Percentiles rank a stretch among this genome's conserved stretches.
phyloP scores from a whole-genome alignment of 2,888 invertebrate species.

The Stenodema calcarata region DNA sequence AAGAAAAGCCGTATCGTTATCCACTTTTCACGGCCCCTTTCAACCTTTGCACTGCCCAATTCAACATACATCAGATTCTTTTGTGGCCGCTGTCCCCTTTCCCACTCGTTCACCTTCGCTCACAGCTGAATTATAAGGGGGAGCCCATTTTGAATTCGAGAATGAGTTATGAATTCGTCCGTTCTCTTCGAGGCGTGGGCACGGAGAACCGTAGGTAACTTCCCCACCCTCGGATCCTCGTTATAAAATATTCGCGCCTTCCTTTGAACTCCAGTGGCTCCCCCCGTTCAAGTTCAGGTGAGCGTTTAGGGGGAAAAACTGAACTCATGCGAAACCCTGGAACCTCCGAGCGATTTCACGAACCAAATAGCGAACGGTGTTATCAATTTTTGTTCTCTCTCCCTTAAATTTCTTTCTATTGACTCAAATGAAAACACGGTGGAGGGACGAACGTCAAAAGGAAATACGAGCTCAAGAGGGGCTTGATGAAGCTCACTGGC shows the following conservation, averaged over 20 bases:
- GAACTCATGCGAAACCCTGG: neutral
- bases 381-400: neutral
- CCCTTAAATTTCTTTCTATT: neutral
- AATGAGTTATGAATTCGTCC: conserved; percentile 18
- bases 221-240: neutral
- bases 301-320: neutral
- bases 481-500: neutral
- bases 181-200: neutral
- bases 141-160: conserved; percentile 15
- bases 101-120: neutral
- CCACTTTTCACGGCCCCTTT: neutral
- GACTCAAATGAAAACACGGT: neutral
- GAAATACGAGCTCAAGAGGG: neutral
- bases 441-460: neutral
- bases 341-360: neutral
- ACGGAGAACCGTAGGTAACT: neutral
- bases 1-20: neutral
- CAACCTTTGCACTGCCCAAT: neutral
- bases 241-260: conserved; percentile 25
- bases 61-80: neutral
- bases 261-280: neutral
- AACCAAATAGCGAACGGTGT: neutral
- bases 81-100: neutral
- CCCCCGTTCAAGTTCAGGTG: neutral
- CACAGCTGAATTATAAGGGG: neutral